Conservation (phyloP, 2,888 invertebrate genomes). For the Pantelozetes paolii region DNA sequence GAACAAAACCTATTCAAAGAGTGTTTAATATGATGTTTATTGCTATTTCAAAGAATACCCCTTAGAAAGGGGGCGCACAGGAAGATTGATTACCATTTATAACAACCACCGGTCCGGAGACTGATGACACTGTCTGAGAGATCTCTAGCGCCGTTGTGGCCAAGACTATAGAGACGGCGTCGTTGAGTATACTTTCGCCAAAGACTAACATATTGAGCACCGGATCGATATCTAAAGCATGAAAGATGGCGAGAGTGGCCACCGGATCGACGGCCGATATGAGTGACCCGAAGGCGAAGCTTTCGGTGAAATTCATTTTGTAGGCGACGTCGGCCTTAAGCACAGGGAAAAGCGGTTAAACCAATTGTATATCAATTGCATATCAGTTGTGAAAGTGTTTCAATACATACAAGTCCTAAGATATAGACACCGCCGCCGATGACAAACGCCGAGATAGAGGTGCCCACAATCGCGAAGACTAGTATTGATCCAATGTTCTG, state of each 20-base stretch:
- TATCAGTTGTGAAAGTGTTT: no score
- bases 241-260: constrained; percentile 97
- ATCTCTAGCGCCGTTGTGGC: constrained; percentile 62
- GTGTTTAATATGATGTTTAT: no score
- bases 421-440: constrained; percentile 95
- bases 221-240: constrained; percentile 93
- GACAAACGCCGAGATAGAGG: constrained; percentile 91
- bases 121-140: constrained; percentile 54
- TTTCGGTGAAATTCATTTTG: constrained; percentile 86
- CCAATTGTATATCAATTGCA: no score
- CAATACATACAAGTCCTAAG: constrained; percentile 64
- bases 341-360: constrained; percentile 35
- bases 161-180: constrained; percentile 95
- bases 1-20: constrained; percentile 60
- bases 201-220: constrained; percentile 99
- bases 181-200: constrained; percentile 91
- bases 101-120: constrained; percentile 74
- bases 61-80: neutral
- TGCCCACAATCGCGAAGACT: constrained; percentile 95
- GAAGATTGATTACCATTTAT: constrained; percentile 61
- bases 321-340: constrained; percentile 64
- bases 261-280: constrained; percentile 98
- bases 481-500: constrained; percentile 98
- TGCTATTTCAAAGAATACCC: no score
- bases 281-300: constrained; percentile 95